Conservation (phyloP, 2,888 invertebrate species). For the Meghimatium bilineatum region DNA sequence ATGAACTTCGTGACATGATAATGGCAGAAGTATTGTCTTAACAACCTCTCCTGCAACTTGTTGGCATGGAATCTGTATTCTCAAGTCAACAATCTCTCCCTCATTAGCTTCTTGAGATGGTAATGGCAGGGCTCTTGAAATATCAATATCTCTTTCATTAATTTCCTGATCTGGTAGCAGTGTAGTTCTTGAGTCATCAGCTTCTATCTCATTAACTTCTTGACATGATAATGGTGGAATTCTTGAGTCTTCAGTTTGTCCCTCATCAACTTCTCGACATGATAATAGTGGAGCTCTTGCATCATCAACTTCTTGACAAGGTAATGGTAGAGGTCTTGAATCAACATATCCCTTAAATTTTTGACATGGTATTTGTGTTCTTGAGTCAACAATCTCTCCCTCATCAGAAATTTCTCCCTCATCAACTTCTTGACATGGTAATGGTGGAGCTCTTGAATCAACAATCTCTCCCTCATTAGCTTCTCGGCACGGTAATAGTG, state of each 20-base stretch:
- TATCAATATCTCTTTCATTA: too few species aligned
- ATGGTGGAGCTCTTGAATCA: background rate
- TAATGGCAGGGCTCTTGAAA: too few species aligned
- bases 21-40: background rate
- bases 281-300: background rate
- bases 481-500: too few species aligned
- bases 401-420: conserved; percentile 35
- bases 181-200: too few species aligned
- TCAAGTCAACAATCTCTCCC: too few species aligned
- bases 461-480: too few species aligned
- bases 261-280: conserved; percentile 12
- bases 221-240: too few species aligned
- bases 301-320: background rate
- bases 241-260: conserved; percentile 7
- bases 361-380: too few species aligned
- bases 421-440: background rate
- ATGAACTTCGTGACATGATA: background rate
- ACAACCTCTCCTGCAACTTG: conserved; percentile 12
- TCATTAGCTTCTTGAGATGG: too few species aligned
- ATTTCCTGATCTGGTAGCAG: too few species aligned
- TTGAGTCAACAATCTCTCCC: conserved; percentile 6
- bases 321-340: background rate
- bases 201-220: too few species aligned
- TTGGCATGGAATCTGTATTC: background rate
- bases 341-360: too few species aligned